Percentiles rank a stretch among this genome's conserved stretches.
Evolutionary conservation across 2,888 invertebrate genomes (phyloP).

Genomic region (Callyntrura guangdongensis): DNA sequence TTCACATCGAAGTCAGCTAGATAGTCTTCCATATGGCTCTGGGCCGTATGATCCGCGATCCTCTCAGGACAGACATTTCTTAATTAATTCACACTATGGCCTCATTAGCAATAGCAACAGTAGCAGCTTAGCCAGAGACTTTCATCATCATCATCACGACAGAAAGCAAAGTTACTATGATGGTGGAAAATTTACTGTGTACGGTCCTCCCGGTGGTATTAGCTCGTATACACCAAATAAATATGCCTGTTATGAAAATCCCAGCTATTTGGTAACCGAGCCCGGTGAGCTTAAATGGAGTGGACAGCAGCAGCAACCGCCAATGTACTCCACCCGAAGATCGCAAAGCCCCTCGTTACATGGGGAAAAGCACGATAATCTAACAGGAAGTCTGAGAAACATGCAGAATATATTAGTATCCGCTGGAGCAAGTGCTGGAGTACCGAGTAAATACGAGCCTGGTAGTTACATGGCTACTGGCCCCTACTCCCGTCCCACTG

Average conservation of each 20-base stretch:
- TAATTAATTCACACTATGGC: conserved; percentile 85
- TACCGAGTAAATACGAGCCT: conserved; percentile 68
- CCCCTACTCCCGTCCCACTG: conserved; percentile 59
- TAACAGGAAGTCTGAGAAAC: conserved; percentile 89
- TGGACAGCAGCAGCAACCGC: conserved; percentile 66
- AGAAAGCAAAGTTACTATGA: conserved; percentile 73
- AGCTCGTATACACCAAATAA: conserved; percentile 82
- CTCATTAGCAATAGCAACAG: conserved; percentile 84
- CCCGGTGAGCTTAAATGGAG: conserved; percentile 83
- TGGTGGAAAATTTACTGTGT: conserved; percentile 67
- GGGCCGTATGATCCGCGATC: conserved; percentile 86
- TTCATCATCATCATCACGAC: conserved; percentile 77
- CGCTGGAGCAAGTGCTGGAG: conserved; percentile 80
- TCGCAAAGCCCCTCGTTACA: conserved; percentile 82
- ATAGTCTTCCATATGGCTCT: conserved; percentile 86
- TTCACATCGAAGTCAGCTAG: conserved; percentile 84
- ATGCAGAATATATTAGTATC: conserved; percentile 87
- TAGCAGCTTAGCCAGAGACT: conserved; percentile 80
- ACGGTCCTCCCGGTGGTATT: conserved; percentile 71
- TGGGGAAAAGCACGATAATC: conserved; percentile 88
- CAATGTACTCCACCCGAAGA: conserved; percentile 74
- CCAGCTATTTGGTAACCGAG: conserved; percentile 84
- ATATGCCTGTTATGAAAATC: conserved; percentile 84
- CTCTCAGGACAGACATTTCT: conserved; percentile 85
- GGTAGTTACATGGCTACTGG: conserved; percentile 47